These are phyloP conservation scores for Leguminivora glycinivorella DNA, from an alignment of 1,140 invertebrate species.

Conservation along the genomic window DNA sequence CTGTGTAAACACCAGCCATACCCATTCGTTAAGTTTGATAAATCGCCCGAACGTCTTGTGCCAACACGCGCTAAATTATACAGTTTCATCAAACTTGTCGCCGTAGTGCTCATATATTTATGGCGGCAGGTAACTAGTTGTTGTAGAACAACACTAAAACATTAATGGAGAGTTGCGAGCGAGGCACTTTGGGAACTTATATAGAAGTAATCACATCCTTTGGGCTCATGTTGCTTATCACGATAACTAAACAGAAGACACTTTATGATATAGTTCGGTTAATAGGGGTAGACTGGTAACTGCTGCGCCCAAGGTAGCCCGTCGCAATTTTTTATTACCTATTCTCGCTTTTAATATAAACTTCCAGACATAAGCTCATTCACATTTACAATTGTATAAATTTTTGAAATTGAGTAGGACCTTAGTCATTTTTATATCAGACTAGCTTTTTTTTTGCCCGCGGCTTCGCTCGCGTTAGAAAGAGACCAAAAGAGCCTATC, in stretches of 20 bases:
- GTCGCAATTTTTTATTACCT: not conserved
- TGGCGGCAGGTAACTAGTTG: not conserved
- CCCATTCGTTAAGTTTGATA: not conserved
- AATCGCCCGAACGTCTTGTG: not conserved
- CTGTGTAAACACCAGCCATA: too few species aligned
- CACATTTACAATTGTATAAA: too few species aligned
- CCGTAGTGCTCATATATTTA: not conserved
- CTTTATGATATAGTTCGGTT: not conserved
- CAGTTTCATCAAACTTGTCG: conserved; percentile 12
- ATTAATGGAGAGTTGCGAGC: conserved; percentile 2
- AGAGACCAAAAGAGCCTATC: too few species aligned
- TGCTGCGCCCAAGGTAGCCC: not conserved
- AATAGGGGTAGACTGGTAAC: not conserved
- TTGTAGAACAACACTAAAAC: conserved; percentile 8
- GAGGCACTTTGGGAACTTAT: not conserved
- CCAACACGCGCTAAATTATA: conserved; percentile 1
- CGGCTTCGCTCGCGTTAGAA: too few species aligned
- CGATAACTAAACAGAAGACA: not conserved
- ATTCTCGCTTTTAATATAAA: too few species aligned
- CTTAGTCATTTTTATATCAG: too few species aligned
- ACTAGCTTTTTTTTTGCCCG: too few species aligned
- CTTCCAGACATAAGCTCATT: too few species aligned
- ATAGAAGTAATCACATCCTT: not conserved
- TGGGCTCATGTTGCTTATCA: not conserved
- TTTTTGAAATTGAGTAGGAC: too few species aligned